Conservation (phyloP, 2,888 invertebrate species). For the Melinaea menophilus region DNA sequence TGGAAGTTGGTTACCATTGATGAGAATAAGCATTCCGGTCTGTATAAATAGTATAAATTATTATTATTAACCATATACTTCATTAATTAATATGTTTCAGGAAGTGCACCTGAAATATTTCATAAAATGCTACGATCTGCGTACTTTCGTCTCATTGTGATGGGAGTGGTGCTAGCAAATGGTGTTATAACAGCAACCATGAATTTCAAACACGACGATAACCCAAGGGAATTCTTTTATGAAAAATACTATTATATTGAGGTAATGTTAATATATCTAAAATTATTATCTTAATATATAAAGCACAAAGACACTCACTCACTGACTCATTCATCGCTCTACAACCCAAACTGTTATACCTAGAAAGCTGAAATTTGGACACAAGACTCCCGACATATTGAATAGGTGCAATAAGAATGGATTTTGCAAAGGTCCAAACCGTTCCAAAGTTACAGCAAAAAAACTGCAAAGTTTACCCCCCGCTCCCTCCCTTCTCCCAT, state of each 20-base stretch:
- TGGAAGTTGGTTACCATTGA: conserved; percentile 98
- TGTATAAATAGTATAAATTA: not conserved
- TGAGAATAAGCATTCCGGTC: conserved; percentile 94
- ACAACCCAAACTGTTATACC: too few species aligned
- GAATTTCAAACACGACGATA: conserved; percentile 94
- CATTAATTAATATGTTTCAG: not conserved
- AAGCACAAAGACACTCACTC: too few species aligned
- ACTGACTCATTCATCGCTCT: too few species aligned
- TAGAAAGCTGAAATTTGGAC: too few species aligned
- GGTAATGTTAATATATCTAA: conserved; percentile 51
- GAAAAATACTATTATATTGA: conserved; percentile 96
- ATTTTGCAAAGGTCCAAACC: too few species aligned
- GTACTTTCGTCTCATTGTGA: conserved; percentile 93
- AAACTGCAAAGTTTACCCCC: too few species aligned
- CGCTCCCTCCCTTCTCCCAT: too few species aligned
- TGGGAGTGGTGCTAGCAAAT: conserved; percentile 96
- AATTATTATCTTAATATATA: too few species aligned
- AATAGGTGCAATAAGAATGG: too few species aligned
- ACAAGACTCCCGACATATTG: too few species aligned
- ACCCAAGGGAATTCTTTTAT: conserved; percentile 89
- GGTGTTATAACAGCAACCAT: conserved; percentile 97
- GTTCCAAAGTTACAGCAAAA: too few species aligned
- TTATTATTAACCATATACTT: not conserved
- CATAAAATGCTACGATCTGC: conserved; percentile 93
- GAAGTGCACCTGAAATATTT: conserved; percentile 83